Conservation (phyloP, 2,888 invertebrate species). For the Chydorus sphaericus region DNA sequence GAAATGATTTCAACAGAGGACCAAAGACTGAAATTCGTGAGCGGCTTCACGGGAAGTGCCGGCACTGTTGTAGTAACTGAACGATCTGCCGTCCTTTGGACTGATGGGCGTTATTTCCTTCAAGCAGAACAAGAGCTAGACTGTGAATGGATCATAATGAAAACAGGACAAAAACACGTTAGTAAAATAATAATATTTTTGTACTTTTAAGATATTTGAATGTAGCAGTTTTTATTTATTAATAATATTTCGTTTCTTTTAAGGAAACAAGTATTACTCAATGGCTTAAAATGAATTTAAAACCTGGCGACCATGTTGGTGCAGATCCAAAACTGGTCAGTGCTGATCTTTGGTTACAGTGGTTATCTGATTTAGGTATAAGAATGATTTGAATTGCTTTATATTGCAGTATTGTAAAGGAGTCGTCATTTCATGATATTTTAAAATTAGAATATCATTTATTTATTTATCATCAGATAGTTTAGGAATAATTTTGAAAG, state of each 20-base stretch:
- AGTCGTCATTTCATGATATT: no score
- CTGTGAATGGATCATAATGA: constrained; percentile 76
- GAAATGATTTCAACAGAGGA: constrained; percentile 37
- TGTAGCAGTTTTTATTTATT: not conserved
- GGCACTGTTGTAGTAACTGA: constrained; percentile 55
- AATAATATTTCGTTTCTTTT: not conserved
- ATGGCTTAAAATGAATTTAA: constrained; percentile 43
- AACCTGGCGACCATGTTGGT: constrained; percentile 44
- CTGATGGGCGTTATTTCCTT: constrained; percentile 68
- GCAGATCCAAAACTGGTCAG: constrained; percentile 59
- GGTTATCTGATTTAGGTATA: constrained; percentile 38
- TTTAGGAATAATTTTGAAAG: not conserved
- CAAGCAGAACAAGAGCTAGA: constrained; percentile 74
- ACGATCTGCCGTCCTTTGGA: constrained; percentile 65
- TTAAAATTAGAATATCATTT: not conserved
- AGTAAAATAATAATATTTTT: not conserved
- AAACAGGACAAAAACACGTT: constrained; percentile 23
- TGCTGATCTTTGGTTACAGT: constrained; percentile 47
- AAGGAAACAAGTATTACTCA: constrained; percentile 11
- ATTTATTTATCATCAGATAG: not conserved
- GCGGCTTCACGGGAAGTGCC: constrained; percentile 62
- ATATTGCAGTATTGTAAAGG: no score
- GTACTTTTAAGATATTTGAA: not conserved
- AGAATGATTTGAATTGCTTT: not conserved
- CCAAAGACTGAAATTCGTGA: constrained; percentile 52